Conservation (phyloP, 2,797 vertebrate genomes). For the Ctenopoma kingsleyae region DNA sequence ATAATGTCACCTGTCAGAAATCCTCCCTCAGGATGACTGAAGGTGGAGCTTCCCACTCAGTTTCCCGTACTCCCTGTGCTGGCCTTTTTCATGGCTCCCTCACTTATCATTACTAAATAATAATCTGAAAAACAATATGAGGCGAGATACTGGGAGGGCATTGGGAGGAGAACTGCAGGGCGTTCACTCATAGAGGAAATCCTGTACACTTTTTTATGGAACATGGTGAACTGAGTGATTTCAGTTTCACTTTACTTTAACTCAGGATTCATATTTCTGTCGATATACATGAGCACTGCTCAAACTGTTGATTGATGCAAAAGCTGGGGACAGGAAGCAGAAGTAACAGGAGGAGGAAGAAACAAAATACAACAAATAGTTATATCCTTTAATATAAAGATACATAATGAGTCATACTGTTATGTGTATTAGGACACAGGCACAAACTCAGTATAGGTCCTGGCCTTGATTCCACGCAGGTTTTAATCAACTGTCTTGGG, state of each 20-base stretch:
- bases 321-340: not conserved
- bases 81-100: constrained; percentile 40
- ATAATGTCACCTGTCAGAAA: constrained; percentile 68
- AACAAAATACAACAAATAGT: not conserved
- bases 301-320: constrained; percentile 3
- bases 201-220: constrained; percentile 76
- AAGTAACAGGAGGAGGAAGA: not conserved
- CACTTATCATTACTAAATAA: constrained; percentile 64
- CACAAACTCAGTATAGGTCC: not conserved
- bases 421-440: not conserved
- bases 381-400: not conserved
- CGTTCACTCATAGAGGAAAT: constrained; percentile 82
- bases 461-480: not conserved
- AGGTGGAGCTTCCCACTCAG: constrained; percentile 64
- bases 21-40: constrained; percentile 53
- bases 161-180: constrained; percentile 51
- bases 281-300: constrained; percentile 20
- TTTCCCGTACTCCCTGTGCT: constrained; percentile 70
- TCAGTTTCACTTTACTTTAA: constrained; percentile 68
- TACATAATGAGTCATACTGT: not conserved
- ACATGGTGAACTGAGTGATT: constrained; percentile 63
- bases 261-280: constrained; percentile 17
- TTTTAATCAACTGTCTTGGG: constrained; percentile 26
- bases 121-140: constrained; percentile 72
- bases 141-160: constrained; percentile 51